phyloP scores from a whole-genome alignment of 2,113 vertebrate species.

The Eretmochelys imbricata region DNA sequence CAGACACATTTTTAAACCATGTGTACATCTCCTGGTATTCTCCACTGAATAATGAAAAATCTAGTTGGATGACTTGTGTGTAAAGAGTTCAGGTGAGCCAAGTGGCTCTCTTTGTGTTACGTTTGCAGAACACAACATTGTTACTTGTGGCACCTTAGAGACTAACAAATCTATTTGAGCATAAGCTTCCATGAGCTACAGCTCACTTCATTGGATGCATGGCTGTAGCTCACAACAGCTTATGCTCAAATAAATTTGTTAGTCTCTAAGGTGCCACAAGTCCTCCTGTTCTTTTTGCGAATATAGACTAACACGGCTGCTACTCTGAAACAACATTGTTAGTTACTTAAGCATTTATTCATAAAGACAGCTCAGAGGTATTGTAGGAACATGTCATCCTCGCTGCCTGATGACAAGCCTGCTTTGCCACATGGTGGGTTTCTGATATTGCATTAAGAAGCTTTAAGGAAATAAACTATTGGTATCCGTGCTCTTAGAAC shows the following conservation, averaged over 20 bases:
- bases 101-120: conserved; percentile 10
- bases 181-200: too few relatives aligned
- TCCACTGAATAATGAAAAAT: background rate
- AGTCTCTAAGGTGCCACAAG: too few relatives aligned
- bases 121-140: background rate
- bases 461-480: background rate
- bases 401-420: fast-evolving
- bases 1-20: background rate
- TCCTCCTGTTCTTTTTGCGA: too few relatives aligned
- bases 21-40: background rate
- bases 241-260: too few relatives aligned
- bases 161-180: too few relatives aligned
- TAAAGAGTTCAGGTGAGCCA: conserved; percentile 3
- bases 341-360: background rate
- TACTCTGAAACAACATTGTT: background rate
- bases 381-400: background rate
- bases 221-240: too few relatives aligned
- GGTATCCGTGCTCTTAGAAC: background rate
- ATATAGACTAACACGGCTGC: too few relatives aligned
- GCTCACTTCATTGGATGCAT: too few relatives aligned
- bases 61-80: background rate
- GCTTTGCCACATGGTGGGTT: fast-evolving
- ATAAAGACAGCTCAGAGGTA: background rate
- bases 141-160: background rate
- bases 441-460: background rate